Percentiles rank a stretch among this genome's conserved stretches.
Conservation (phyloP, 2,888 invertebrate genomes). For the Hymenopus coronatus region DNA sequence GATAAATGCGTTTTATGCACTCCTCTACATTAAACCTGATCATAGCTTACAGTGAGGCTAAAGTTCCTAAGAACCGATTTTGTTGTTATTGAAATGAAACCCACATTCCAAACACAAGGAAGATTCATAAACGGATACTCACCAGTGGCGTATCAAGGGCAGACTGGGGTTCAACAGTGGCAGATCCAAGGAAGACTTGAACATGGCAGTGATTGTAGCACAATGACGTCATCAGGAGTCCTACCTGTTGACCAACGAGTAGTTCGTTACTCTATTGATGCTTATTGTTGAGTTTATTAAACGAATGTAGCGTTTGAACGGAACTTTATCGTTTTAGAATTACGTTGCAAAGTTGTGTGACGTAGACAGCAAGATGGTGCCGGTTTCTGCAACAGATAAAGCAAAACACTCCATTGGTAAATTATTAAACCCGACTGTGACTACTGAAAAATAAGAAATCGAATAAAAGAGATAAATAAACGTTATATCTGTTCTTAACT, state of each 20-base stretch:
- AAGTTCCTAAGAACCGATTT: no score
- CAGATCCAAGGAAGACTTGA: not conserved
- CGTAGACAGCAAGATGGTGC: slow-evolving; percentile 35
- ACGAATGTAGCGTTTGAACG: not conserved
- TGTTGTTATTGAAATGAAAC: no score
- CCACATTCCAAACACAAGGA: no score
- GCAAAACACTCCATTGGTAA: not conserved
- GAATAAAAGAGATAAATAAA: no score
- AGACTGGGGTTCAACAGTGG: not conserved
- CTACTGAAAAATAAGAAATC: no score
- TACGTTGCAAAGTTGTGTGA: slow-evolving; percentile 17
- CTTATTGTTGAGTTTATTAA: not conserved
- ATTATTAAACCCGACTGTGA: no score
- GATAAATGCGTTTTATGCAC: no score
- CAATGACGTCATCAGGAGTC: not conserved
- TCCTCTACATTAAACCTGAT: no score
- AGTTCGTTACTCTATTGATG: not conserved
- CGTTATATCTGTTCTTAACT: no score
- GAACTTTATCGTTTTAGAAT: slow-evolving; percentile 16
- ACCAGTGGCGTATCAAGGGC: not conserved
- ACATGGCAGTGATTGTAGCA: not conserved
- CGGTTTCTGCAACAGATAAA: slow-evolving; percentile 17
- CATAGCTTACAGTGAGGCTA: no score
- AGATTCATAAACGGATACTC: not conserved
- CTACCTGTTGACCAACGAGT: not conserved